Evolutionary conservation across 2,797 vertebrate species (phyloP).

Genomic region (Eulemur coronatus): DNA sequence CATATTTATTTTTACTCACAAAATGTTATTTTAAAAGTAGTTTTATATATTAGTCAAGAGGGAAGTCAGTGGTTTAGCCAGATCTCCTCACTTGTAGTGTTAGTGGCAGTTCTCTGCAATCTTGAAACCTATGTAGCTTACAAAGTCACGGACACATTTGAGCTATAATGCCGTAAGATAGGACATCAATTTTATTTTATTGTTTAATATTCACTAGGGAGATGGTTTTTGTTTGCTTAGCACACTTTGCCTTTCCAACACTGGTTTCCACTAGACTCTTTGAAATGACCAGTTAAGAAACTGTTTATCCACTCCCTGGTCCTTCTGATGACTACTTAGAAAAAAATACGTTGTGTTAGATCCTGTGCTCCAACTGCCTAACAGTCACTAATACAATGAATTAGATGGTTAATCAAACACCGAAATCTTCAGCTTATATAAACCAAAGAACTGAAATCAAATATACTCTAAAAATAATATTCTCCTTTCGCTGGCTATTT

Average conservation of each 20-base stretch:
- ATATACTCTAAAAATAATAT: constrained; percentile 4
- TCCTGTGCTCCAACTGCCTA: neutral
- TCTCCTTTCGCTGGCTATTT: constrained; percentile 41
- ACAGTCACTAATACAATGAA: neutral
- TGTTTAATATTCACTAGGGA: neutral
- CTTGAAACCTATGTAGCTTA: neutral
- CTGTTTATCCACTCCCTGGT: neutral
- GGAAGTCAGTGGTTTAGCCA: neutral
- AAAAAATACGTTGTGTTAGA: neutral
- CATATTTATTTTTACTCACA: neutral
- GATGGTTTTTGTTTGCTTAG: neutral
- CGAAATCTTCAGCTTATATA: constrained; percentile 14
- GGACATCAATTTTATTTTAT: neutral
- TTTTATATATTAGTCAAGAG: neutral
- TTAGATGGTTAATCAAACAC: constrained; percentile 8
- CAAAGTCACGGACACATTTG: neutral
- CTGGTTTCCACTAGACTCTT: neutral
- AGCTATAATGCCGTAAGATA: neutral
- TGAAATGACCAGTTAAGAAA: constrained; percentile 13
- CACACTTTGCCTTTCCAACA: neutral
- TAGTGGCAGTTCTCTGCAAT: neutral
- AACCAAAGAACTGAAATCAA: constrained; percentile 40
- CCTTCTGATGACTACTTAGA: constrained; percentile 32
- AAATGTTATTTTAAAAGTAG: neutral
- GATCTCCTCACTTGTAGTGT: neutral